A percentile compares a stretch with the other conserved stretches of the same genome.
These are phyloP conservation scores for Zosterops borbonicus DNA, from an alignment of 2,113 vertebrate species.

Conservation along the genomic window DNA sequence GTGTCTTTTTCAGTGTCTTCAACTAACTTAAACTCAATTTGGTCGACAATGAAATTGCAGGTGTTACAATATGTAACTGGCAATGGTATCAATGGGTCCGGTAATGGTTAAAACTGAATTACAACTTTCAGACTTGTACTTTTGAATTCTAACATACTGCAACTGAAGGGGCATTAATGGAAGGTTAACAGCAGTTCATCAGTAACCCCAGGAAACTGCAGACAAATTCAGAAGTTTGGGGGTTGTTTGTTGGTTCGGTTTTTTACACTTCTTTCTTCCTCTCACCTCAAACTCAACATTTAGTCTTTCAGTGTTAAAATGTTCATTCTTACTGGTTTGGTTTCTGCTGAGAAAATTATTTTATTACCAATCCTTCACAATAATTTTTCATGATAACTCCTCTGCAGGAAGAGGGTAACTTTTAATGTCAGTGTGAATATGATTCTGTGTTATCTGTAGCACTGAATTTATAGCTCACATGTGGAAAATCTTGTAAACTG, in stretches of 20 bases:
- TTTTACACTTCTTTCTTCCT: not conserved
- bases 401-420: conserved; percentile 58
- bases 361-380: conserved; percentile 38
- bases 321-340: not conserved
- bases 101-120: not conserved
- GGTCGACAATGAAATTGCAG: not conserved
- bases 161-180: not conserved
- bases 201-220: not conserved
- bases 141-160: not conserved
- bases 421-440: conserved; percentile 44
- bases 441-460: conserved; percentile 28
- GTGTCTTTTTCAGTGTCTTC: not conserved
- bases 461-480: conserved; percentile 43
- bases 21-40: not conserved
- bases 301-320: not conserved
- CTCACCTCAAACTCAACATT: not conserved
- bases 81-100: not conserved
- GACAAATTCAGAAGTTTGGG: not conserved
- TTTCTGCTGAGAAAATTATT: conserved; percentile 52
- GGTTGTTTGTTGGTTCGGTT: not conserved
- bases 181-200: not conserved
- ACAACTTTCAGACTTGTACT: not conserved
- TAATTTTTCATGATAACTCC: conserved; percentile 56
- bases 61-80: not conserved
- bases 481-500: conserved; percentile 61